Evolutionary conservation across 2,888 invertebrate species (phyloP).

Genomic region (Rotaria socialis): DNA sequence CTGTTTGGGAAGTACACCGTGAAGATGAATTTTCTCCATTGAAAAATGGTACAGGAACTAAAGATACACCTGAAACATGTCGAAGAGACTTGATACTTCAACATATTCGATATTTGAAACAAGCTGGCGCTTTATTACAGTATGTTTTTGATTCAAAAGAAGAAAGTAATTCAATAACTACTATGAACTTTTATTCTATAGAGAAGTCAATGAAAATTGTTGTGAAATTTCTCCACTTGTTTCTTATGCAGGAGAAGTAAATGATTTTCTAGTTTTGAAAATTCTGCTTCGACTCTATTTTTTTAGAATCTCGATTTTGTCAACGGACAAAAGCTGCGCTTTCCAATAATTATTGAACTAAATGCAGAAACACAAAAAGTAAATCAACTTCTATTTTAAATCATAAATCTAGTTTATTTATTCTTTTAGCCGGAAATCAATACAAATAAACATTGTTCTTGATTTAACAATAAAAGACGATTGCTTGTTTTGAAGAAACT

Average conservation of each 20-base stretch:
- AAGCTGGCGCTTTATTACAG: conserved; percentile 37
- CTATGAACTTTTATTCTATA: not conserved
- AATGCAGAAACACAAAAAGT: not conserved
- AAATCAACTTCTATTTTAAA: not conserved
- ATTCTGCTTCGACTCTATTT: no score
- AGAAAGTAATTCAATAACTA: not conserved
- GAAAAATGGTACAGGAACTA: conserved; percentile 88
- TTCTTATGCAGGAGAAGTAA: conserved; percentile 77
- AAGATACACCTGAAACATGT: conserved; percentile 71
- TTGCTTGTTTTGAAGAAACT: no score
- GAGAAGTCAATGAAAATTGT: conserved; percentile 59
- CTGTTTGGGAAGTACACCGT: conserved; percentile 80
- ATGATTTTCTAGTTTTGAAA: not conserved
- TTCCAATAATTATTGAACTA: not conserved
- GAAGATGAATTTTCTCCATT: conserved; percentile 92
- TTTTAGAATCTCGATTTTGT: conserved; percentile 21
- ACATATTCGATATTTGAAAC: conserved; percentile 63
- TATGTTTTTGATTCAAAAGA: not conserved
- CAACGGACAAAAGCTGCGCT: not conserved
- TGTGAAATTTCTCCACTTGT: conserved; percentile 86
- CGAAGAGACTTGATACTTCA: conserved; percentile 71
- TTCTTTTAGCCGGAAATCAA: not conserved
- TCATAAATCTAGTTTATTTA: not conserved
- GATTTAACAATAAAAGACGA: no score
- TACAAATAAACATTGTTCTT: not conserved